Evolutionary conservation across 2,888 invertebrate species (phyloP).

Genomic region (Copidosoma aretas): DNA sequence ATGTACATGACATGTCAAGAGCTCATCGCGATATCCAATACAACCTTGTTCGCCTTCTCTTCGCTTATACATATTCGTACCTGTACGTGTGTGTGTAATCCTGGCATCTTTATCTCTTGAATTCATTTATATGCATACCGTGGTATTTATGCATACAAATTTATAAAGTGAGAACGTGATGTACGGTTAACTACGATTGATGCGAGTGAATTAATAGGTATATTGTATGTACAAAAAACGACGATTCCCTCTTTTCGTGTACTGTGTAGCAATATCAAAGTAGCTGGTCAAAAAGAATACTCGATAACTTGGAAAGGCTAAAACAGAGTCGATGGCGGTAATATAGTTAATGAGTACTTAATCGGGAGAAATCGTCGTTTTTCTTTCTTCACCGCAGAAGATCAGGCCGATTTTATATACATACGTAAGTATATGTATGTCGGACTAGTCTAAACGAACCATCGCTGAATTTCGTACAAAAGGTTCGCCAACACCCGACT

Average conservation of each 20-base stretch:
- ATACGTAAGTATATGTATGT: too few species aligned
- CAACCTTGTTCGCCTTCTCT: constrained; percentile 31
- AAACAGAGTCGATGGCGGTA: too few species aligned
- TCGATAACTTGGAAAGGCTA: too few species aligned
- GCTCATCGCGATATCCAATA: constrained; percentile 48
- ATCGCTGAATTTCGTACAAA: too few species aligned
- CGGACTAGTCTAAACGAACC: too few species aligned
- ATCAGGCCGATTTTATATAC: too few species aligned
- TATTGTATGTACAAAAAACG: constrained; percentile 34
- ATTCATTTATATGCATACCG: constrained; percentile 43
- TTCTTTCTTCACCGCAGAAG: too few species aligned
- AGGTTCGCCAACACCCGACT: too few species aligned
- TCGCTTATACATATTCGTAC: constrained; percentile 47
- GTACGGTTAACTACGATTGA: constrained; percentile 30
- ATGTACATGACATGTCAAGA: constrained; percentile 59
- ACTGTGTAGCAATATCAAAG: too few species aligned
- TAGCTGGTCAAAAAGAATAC: too few species aligned
- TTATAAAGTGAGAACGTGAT: constrained; percentile 36
- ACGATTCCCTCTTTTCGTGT: constrained; percentile 21
- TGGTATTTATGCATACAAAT: constrained; percentile 43
- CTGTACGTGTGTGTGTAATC: constrained; percentile 61
- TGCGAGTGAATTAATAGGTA: constrained; percentile 9
- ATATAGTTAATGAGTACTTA: too few species aligned
- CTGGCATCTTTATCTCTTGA: constrained; percentile 43
- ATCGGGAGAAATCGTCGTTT: too few species aligned